These are phyloP conservation scores for Meganola albula DNA, from an alignment of 2,888 invertebrate genomes.

Conservation along the genomic window DNA sequence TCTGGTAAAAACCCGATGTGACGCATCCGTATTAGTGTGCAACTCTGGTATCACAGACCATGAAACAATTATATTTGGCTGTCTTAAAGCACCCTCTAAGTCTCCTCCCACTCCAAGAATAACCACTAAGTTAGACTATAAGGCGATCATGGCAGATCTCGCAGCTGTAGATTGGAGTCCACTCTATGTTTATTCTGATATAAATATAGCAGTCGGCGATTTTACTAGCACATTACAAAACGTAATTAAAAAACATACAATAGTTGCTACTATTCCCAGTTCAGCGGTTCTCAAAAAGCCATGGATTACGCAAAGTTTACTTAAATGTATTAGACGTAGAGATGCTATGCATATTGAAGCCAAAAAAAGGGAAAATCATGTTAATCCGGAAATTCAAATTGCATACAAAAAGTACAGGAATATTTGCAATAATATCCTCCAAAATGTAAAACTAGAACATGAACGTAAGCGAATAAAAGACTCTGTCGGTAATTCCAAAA, in stretches of 20 bases:
- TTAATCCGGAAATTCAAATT: neutral
- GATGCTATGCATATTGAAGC: neutral
- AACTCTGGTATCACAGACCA: neutral
- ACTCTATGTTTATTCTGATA: no score
- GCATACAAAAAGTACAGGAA: neutral
- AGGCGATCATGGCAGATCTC: no score
- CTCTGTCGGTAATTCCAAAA: neutral
- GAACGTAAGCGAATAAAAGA: neutral
- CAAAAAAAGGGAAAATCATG: neutral
- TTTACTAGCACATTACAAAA: neutral
- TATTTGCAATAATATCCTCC: neutral
- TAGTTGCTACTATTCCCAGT: no score
- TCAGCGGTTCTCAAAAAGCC: neutral
- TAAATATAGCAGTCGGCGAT: neutral
- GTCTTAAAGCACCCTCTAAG: neutral
- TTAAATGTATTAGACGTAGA: neutral
- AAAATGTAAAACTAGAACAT: neutral
- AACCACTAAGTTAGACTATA: no score
- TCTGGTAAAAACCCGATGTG: neutral
- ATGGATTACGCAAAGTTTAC: no score
- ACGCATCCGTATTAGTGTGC: neutral
- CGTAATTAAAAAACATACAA: no score
- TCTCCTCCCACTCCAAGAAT: neutral
- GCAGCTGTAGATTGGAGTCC: no score
- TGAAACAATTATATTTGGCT: neutral